phyloP scores from a whole-genome alignment of 2,113 vertebrate species.

The Hemichromis elongatus region DNA sequence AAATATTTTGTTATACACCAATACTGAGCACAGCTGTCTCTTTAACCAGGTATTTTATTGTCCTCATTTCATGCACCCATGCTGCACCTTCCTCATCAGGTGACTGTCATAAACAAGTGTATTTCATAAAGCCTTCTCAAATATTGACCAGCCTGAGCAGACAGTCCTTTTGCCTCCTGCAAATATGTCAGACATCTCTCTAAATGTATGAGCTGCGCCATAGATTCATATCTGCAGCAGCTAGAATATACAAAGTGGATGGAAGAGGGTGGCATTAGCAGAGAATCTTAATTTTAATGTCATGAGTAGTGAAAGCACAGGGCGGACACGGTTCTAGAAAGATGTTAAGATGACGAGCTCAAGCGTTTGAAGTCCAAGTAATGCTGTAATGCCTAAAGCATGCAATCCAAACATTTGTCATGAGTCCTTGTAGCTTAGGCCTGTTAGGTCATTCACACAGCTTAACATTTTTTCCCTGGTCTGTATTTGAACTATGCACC shows the following conservation, averaged over 20 bases:
- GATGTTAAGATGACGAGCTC: not conserved
- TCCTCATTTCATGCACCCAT: slow-evolving; percentile 33
- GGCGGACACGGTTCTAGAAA: not conserved
- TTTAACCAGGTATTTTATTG: slow-evolving; percentile 40
- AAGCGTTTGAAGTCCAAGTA: not conserved
- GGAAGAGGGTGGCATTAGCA: not conserved
- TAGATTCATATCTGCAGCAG: not conserved
- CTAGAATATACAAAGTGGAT: not conserved
- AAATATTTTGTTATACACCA: slow-evolving; percentile 15
- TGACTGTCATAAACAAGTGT: slow-evolving; percentile 51
- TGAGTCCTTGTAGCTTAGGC: not conserved
- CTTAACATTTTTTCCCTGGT: not conserved
- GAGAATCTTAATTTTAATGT: not conserved
- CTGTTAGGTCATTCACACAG: not conserved
- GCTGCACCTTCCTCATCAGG: slow-evolving; percentile 43
- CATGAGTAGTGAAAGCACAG: not conserved
- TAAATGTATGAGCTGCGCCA: not conserved
- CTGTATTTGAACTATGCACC: not conserved
- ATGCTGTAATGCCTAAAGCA: not conserved
- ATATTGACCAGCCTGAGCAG: slow-evolving; percentile 60
- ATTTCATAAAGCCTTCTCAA: slow-evolving; percentile 66
- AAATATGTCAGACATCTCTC: slow-evolving; percentile 3
- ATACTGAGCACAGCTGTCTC: not conserved
- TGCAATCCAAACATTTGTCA: slow-evolving; percentile 3
- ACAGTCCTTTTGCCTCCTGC: slow-evolving; percentile 15